phyloP scores from a whole-genome alignment of 2,113 vertebrate species.

The Hemichromis elongatus region DNA sequence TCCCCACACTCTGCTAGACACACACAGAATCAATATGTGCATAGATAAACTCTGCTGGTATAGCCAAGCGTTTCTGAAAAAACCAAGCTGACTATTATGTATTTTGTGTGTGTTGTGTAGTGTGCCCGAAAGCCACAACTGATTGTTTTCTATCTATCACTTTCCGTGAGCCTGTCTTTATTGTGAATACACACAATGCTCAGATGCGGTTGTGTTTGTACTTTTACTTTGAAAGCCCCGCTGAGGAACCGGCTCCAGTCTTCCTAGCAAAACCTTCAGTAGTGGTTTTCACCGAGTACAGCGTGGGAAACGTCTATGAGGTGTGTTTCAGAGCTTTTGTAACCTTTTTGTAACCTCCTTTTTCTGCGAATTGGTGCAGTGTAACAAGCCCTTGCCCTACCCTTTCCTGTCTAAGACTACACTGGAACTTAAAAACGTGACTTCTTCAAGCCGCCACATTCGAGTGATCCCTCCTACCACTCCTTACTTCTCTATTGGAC shows the following conservation, averaged over 20 bases:
- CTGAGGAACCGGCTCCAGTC: constrained; percentile 65
- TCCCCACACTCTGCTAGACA: not conserved
- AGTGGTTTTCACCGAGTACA: constrained; percentile 81
- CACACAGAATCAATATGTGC: not conserved
- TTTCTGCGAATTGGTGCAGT: not conserved
- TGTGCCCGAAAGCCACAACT: not conserved
- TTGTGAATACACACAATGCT: not conserved
- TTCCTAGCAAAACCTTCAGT: constrained; percentile 83
- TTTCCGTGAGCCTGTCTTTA: rapidly evolving
- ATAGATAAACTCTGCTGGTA: not conserved
- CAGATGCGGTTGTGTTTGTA: not conserved
- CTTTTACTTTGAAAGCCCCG: constrained; percentile 30
- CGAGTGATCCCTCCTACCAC: constrained; percentile 84
- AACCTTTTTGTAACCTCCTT: not conserved
- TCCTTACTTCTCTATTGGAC: constrained; percentile 79
- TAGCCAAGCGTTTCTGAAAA: not conserved
- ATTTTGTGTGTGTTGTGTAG: not conserved
- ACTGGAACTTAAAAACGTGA: constrained; percentile 84
- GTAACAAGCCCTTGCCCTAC: not conserved
- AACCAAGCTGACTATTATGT: not conserved
- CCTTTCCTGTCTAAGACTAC: constrained; percentile 66
- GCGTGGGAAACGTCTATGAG: constrained; percentile 85
- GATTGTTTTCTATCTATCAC: not conserved
- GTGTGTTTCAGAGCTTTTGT: constrained; percentile 57
- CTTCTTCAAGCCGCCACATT: constrained; percentile 77